Evolutionary conservation across 2,797 vertebrate species (phyloP).

Genomic region (Arremon aurantiirostris): DNA sequence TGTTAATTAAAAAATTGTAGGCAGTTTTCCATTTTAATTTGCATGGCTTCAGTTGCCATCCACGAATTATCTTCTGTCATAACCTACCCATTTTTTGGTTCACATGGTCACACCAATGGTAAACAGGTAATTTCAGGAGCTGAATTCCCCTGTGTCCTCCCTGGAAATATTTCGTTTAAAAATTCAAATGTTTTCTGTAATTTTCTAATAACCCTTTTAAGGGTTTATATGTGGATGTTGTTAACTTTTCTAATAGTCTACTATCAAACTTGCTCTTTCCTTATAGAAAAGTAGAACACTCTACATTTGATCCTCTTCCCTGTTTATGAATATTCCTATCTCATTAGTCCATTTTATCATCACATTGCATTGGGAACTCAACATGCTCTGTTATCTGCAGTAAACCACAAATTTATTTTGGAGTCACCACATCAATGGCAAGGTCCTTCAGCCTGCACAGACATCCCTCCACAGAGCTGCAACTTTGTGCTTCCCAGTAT

Average conservation of each 20-base stretch:
- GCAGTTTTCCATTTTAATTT: background rate
- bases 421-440: background rate
- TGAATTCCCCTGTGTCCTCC: background rate
- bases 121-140: background rate
- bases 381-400: background rate
- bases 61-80: background rate
- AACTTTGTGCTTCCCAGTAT: background rate
- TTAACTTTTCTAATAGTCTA: background rate
- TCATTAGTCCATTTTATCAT: background rate
- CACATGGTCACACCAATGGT: background rate
- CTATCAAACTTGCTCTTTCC: background rate
- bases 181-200: background rate
- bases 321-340: background rate
- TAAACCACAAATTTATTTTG: background rate
- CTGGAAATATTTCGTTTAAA: background rate
- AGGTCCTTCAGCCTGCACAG: background rate
- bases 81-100: background rate
- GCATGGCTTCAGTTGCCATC: background rate
- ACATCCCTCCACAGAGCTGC: background rate
- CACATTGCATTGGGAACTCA: background rate
- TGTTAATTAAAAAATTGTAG: background rate
- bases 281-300: background rate
- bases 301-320: background rate
- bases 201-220: background rate
- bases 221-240: background rate